These are phyloP conservation scores for Carcharodon carcharias DNA, from an alignment of 2,797 vertebrate genomes.

Conservation along the genomic window DNA sequence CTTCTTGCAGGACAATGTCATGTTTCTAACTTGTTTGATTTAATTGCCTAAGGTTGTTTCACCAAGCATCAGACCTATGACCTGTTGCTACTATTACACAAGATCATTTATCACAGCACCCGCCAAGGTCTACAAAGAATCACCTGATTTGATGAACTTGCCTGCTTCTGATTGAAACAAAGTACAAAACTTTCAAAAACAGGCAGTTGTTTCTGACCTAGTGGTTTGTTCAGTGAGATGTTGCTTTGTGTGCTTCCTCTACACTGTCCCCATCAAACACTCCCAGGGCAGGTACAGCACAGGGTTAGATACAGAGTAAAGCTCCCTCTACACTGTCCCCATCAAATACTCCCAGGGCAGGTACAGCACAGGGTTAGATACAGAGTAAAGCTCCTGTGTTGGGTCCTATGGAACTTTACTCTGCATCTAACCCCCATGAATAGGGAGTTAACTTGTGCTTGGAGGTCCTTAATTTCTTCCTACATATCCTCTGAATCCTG, in stretches of 20 bases:
- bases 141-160: neutral
- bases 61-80: neutral
- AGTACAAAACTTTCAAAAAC: neutral
- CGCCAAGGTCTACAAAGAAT: neutral
- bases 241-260: neutral
- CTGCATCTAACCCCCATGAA: neutral
- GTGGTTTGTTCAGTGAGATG: neutral
- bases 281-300: too few species aligned
- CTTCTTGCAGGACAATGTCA: neutral
- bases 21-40: neutral
- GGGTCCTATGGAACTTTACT: neutral
- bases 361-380: neutral
- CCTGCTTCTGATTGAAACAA: neutral
- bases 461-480: constrained; percentile 88
- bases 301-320: too few species aligned
- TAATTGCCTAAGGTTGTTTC: neutral
- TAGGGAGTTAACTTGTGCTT: constrained; percentile 77
- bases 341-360: too few species aligned
- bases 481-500: constrained; percentile 75
- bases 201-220: neutral
- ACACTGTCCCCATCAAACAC: neutral
- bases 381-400: neutral
- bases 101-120: neutral
- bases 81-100: neutral
- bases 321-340: too few species aligned